Percentiles rank a stretch among this genome's conserved stretches.
Evolutionary conservation across 2,113 vertebrate genomes (phyloP).

Genomic region (Anguilla japonica): DNA sequence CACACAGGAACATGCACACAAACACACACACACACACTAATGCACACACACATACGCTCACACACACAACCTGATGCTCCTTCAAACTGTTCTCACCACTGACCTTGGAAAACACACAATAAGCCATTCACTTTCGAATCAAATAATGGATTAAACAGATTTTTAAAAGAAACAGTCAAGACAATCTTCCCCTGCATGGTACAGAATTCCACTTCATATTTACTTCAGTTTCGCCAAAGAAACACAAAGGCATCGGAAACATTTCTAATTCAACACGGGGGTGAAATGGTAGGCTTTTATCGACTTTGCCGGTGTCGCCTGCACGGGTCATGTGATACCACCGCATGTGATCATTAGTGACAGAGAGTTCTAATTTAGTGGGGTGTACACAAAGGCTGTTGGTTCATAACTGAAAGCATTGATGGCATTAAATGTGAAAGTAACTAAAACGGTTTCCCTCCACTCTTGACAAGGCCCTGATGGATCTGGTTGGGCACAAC

Average conservation of each 20-base stretch:
- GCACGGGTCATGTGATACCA: not conserved
- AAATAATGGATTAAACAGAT: not conserved
- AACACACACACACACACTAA: constrained; percentile 7
- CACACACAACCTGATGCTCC: not conserved
- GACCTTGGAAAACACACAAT: constrained; percentile 12
- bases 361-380: constrained; percentile 13
- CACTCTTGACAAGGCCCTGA: not conserved
- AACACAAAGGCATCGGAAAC: not conserved
- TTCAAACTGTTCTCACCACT: not conserved
- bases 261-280: not conserved
- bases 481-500: not conserved
- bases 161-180: not conserved
- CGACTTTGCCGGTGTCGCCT: not conserved
- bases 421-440: constrained; percentile 18
- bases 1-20: not conserved
- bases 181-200: not conserved
- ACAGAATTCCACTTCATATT: constrained; percentile 9
- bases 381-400: not conserved
- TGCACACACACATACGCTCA: not conserved
- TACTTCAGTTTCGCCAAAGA: not conserved
- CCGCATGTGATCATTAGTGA: constrained; percentile 1
- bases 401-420: not conserved
- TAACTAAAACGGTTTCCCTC: not conserved
- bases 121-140: not conserved
- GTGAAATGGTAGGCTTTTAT: constrained; percentile 6